phyloP scores from a whole-genome alignment of 2,888 invertebrate species.

The Sarcophaga variegata region DNA sequence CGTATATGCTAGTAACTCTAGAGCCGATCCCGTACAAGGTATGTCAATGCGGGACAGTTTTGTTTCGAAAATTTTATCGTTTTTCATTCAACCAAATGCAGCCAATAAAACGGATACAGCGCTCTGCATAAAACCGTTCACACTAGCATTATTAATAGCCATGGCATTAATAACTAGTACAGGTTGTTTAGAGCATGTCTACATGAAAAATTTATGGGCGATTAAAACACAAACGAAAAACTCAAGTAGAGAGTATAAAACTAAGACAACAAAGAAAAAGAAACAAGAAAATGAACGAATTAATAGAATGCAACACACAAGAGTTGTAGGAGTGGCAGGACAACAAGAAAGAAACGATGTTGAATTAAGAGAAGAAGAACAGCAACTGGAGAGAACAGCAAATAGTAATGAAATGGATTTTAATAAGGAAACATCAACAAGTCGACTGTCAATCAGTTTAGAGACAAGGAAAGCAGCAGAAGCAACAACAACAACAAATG shows the following conservation, averaged over 20 bases:
- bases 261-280: too few species aligned
- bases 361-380: conserved; percentile 16
- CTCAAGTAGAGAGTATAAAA: not conserved
- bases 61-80: conserved; percentile 82
- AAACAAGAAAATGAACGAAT: too few species aligned
- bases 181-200: conserved; percentile 71
- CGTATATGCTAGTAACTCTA: conserved; percentile 83
- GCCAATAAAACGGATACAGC: conserved; percentile 79
- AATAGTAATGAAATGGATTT: conserved; percentile 32
- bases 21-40: conserved; percentile 89
- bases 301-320: too few species aligned
- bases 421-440: conserved; percentile 52
- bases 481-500: conserved; percentile 58
- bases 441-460: conserved; percentile 40
- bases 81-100: conserved; percentile 82
- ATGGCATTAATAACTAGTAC: conserved; percentile 73
- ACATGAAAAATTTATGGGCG: conserved; percentile 43
- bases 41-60: conserved; percentile 82
- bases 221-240: conserved; percentile 23
- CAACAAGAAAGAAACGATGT: conserved; percentile 19
- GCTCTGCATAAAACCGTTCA: conserved; percentile 75
- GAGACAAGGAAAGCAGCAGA: not conserved
- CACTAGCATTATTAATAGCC: conserved; percentile 74
- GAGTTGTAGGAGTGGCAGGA: not conserved
- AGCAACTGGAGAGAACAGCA: conserved; percentile 12